These are phyloP conservation scores for Danio albolineatus DNA, from an alignment of 2,797 vertebrate species.

Conservation along the genomic window DNA sequence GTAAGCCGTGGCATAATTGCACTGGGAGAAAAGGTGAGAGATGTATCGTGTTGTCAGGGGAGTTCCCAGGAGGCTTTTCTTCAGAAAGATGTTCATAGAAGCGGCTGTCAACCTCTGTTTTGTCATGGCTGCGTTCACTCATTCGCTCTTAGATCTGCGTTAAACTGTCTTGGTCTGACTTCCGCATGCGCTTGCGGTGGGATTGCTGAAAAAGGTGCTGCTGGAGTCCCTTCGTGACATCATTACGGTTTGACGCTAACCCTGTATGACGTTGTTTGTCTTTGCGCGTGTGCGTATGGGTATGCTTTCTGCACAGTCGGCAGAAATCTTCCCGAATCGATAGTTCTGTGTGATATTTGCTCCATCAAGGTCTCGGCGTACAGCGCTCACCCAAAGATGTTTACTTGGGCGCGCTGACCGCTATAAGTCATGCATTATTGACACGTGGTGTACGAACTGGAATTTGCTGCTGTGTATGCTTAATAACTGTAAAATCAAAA, in stretches of 20 bases:
- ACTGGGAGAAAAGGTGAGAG: slow-evolving; percentile 29
- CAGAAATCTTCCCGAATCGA: slow-evolving; percentile 34
- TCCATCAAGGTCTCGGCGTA: neutral
- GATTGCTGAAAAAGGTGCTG: neutral
- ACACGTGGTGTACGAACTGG: slow-evolving; percentile 70
- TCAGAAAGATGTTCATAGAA: slow-evolving; percentile 43
- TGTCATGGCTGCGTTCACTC: slow-evolving; percentile 37
- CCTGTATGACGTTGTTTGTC: slow-evolving; percentile 22
- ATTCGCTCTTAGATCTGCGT: slow-evolving; percentile 20
- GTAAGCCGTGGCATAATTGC: slow-evolving; percentile 37
- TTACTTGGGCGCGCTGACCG: slow-evolving; percentile 29
- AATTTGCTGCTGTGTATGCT: slow-evolving; percentile 78
- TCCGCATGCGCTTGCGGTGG: neutral
- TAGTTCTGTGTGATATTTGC: slow-evolving; percentile 21
- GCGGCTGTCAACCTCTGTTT: slow-evolving; percentile 36
- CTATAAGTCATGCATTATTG: slow-evolving; percentile 74
- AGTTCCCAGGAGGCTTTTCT: slow-evolving; percentile 42
- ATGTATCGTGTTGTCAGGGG: slow-evolving; percentile 50
- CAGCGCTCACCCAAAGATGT: neutral
- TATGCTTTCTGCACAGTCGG: slow-evolving; percentile 25
- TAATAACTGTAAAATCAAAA: slow-evolving; percentile 81
- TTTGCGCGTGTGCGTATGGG: neutral
- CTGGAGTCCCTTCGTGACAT: slow-evolving; percentile 52
- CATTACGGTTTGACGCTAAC: slow-evolving; percentile 13
- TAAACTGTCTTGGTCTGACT: slow-evolving; percentile 20